phyloP scores from a whole-genome alignment of 2,888 invertebrate species.

The Unio pictorum region DNA sequence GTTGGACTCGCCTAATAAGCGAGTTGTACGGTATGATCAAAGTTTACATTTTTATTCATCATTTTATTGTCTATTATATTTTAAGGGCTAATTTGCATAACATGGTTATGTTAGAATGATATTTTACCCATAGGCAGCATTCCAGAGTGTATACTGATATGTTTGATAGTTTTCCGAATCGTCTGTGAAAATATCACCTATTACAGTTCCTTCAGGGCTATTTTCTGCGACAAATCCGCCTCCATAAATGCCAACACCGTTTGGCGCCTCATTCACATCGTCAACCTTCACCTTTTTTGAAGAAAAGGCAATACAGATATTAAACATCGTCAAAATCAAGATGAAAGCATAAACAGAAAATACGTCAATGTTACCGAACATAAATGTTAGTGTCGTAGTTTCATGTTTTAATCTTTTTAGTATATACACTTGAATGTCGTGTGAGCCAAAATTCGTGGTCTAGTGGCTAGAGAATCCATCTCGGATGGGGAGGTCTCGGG shows the following conservation, averaged over 20 bases:
- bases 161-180: conserved; percentile 47
- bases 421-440: no score
- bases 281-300: conserved; percentile 28
- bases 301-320: not conserved
- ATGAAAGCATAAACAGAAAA: not conserved
- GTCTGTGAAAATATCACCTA: conserved; percentile 41
- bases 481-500: no score
- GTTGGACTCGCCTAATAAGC: no score
- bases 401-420: no score
- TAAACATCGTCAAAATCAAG: not conserved
- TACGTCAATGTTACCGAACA: no score
- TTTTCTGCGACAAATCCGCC: conserved; percentile 39
- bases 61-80: no score
- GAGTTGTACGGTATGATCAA: no score
- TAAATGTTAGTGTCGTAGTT: no score
- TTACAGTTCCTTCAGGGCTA: conserved; percentile 27
- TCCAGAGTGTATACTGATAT: conserved; percentile 37
- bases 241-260: conserved; percentile 36
- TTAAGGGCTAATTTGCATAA: no score
- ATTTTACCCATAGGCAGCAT: conserved; percentile 37
- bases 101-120: not conserved
- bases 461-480: no score
- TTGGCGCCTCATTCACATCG: conserved; percentile 49
- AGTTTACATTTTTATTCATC: no score
- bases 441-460: no score